Evolutionary conservation across 2,797 vertebrate species (phyloP), one percentile per base, ranked within the genome.

Genomic region (Gambusia yucatana): DNA sequence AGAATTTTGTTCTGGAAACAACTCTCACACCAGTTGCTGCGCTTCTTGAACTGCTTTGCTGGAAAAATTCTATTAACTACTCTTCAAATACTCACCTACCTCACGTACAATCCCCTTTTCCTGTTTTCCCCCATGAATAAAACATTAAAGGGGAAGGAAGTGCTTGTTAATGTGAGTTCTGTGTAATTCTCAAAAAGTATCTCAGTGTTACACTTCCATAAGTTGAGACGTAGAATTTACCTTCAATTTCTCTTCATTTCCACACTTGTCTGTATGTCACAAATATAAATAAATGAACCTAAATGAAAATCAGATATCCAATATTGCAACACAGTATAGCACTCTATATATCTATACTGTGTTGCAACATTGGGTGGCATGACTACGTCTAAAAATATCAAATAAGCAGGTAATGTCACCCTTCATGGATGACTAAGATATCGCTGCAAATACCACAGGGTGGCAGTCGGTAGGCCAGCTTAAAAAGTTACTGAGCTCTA

Each of bases 401-500:
- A 41, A 44, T 71, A 7, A 69, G 9, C 39, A 69, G 22, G 22
- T 69, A 43, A 69, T 13, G n/a, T 43, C 22, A 39, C 20, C 11
- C 41, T 69, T 69, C 20, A 28, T 71, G 13, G 43, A 71, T n/a
- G 43, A n/a, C n/a, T 44, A 25, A 71, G 11, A 71, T 71, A 44
- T n/a, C 43, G 46, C 25, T 28, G 43, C 43, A 71, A 71, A 46
- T 3, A 16, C 13, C 25, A 28, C 7, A 28, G 13, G 3, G 25
- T 71, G 11, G 20, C 6, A 41, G 14, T 44, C 25, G 30, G 25
- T 46, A 71, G 77, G 61, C 80, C 52, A 76, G 28, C 11, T 43
- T 48, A 67, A 48, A 77, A 82, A 82, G 70, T 84, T 80, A 72
- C 85, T 73, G 47, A n/a, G 78, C 22, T n/a, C 10, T 67, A 39